Conservation (phyloP, 2,888 invertebrate species). For the Harpalus rubripes region DNA sequence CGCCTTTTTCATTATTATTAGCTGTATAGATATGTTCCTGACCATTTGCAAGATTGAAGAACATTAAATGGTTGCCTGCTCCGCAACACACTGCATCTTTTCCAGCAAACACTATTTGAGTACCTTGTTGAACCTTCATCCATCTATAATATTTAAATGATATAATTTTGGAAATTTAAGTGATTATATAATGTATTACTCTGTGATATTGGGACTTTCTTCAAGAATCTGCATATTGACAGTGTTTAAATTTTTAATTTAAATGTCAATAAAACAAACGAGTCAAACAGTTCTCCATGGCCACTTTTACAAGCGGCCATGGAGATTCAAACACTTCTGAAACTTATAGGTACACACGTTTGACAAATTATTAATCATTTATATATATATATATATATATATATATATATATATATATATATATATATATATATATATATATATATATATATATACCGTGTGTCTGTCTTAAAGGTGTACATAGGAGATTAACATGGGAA, state of each 20-base stretch:
- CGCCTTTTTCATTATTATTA: constrained; percentile 75
- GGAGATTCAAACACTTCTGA: background rate
- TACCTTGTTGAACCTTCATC: constrained; percentile 80
- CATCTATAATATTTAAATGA: constrained; percentile 78
- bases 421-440: too few relatives aligned
- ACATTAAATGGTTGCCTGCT: constrained; percentile 81
- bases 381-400: too few relatives aligned
- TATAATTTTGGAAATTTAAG: background rate
- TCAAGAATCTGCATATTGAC: constrained; percentile 18
- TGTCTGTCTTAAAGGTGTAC: too few relatives aligned
- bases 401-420: too few relatives aligned
- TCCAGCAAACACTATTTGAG: constrained; percentile 79
- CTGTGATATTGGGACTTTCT: constrained; percentile 5
- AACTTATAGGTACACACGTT: too few relatives aligned
- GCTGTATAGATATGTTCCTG: constrained; percentile 80
- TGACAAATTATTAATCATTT: too few relatives aligned
- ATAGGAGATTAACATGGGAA: too few relatives aligned
- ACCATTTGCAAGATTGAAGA: constrained; percentile 79
- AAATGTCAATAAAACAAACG: too few relatives aligned
- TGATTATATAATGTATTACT: constrained; percentile 11
- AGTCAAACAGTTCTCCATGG: too few relatives aligned
- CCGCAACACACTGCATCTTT: constrained; percentile 80
- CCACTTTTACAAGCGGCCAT: background rate
- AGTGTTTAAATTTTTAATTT: constrained; percentile 1
- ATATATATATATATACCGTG: too few relatives aligned